These are phyloP conservation scores for Tragelaphus eurycerus DNA, from an alignment of 2,797 vertebrate genomes.

Conservation along the genomic window DNA sequence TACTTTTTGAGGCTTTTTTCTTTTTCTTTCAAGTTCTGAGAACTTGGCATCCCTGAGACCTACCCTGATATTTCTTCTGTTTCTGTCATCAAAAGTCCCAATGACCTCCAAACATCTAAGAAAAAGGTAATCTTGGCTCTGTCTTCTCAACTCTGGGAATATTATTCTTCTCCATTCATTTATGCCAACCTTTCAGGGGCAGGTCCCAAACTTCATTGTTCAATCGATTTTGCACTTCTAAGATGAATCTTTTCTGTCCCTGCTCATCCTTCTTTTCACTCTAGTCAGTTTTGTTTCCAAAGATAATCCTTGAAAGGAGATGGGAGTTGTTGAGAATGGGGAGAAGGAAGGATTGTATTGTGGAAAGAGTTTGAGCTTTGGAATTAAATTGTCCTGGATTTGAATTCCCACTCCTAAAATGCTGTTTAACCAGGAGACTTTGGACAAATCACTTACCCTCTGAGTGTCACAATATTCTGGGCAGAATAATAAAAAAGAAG, in stretches of 20 bases:
- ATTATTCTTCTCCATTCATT: neutral
- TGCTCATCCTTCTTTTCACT: neutral
- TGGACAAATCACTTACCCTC: neutral
- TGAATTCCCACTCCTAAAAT: neutral
- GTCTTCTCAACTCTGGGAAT: neutral
- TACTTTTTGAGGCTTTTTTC: neutral
- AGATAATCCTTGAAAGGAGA: neutral
- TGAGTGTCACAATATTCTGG: neutral
- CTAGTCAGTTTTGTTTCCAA: neutral
- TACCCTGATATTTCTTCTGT: neutral
- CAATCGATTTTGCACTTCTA: neutral
- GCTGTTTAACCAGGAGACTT: neutral
- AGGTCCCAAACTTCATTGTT: neutral
- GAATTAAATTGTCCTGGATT: neutral
- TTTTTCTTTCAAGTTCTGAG: conserved; percentile 4
- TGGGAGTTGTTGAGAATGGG: neutral
- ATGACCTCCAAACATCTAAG: neutral
- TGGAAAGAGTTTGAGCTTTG: neutral
- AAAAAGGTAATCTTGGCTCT: neutral
- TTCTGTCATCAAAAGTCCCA: neutral
- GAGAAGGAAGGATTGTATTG: neutral
- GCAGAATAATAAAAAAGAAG: neutral
- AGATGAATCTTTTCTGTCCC: neutral
- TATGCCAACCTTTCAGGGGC: neutral
- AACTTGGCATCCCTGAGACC: neutral